These are phyloP conservation scores for Leptocoma aspasia DNA, from an alignment of 2,113 vertebrate species.

Conservation along the genomic window DNA sequence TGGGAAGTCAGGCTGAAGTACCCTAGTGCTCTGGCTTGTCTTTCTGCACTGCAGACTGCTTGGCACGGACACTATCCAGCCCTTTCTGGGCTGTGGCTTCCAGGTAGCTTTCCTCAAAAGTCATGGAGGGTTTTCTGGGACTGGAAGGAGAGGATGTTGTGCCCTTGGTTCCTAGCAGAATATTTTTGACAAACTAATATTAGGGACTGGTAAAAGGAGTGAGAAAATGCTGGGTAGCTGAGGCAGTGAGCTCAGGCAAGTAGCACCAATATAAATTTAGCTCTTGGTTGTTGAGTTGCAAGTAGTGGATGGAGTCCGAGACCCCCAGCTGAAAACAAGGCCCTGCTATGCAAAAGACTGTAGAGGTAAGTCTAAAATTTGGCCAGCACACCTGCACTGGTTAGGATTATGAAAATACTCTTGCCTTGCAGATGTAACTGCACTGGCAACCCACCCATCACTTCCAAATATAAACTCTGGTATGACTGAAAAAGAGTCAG, in stretches of 20 bases:
- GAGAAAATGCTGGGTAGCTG: not conserved
- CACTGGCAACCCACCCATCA: not conserved
- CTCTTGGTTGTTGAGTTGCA: not conserved
- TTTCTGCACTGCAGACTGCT: accelerated
- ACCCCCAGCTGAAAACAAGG: not conserved
- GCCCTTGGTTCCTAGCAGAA: not conserved
- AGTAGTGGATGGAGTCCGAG: not conserved
- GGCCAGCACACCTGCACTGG: not conserved
- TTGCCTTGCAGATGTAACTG: constrained; percentile 1
- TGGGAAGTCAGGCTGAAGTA: accelerated
- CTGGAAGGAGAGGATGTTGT: not conserved
- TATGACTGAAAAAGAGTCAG: not conserved
- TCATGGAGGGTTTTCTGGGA: not conserved
- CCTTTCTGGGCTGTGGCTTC: accelerated
- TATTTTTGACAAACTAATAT: not conserved
- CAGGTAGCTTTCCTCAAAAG: not conserved
- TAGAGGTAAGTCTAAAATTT: not conserved
- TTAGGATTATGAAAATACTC: constrained; percentile 15
- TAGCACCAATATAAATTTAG: not conserved
- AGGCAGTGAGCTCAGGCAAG: not conserved
- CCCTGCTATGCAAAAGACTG: constrained; percentile 6
- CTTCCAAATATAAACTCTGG: constrained; percentile 8
- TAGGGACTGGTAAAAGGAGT: not conserved
- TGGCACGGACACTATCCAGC: accelerated
- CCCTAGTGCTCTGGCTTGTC: not conserved